These are phyloP conservation scores for Thalassoma bifasciatum DNA, from an alignment of 2,113 vertebrate species.

Conservation along the genomic window DNA sequence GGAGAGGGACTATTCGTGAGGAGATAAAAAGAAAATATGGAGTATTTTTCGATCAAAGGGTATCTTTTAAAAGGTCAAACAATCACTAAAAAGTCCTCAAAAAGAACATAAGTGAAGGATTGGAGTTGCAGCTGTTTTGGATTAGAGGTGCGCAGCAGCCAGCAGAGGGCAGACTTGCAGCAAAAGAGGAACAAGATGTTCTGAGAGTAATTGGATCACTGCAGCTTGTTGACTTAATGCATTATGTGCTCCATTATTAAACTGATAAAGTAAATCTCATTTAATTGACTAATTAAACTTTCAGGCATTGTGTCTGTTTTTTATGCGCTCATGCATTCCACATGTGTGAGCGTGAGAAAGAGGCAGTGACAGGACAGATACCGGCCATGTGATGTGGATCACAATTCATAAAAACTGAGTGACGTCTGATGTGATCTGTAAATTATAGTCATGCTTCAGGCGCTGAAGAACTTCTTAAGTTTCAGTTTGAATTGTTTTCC, in stretches of 20 bases:
- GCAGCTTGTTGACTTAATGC: constrained; percentile 29
- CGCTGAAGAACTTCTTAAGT: constrained; percentile 45
- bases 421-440: constrained; percentile 67
- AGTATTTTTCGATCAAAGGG: background rate
- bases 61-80: background rate
- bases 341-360: background rate
- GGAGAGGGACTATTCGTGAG: background rate
- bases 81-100: background rate
- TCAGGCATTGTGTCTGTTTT: background rate
- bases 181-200: constrained; percentile 17
- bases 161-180: constrained; percentile 75
- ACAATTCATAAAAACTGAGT: constrained; percentile 61
- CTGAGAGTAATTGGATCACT: constrained; percentile 30
- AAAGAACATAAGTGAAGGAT: background rate
- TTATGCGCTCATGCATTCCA: background rate
- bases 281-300: constrained; percentile 11
- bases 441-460: constrained; percentile 69
- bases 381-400: constrained; percentile 72
- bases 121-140: background rate
- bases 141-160: constrained; percentile 10
- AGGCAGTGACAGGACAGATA: constrained; percentile 43
- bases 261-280: constrained; percentile 45
- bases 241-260: constrained; percentile 39
- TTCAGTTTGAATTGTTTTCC: constrained; percentile 56
- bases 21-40: background rate